Conservation (phyloP, 2,113 vertebrate genomes). For the Porphyrio hochstetteri region DNA sequence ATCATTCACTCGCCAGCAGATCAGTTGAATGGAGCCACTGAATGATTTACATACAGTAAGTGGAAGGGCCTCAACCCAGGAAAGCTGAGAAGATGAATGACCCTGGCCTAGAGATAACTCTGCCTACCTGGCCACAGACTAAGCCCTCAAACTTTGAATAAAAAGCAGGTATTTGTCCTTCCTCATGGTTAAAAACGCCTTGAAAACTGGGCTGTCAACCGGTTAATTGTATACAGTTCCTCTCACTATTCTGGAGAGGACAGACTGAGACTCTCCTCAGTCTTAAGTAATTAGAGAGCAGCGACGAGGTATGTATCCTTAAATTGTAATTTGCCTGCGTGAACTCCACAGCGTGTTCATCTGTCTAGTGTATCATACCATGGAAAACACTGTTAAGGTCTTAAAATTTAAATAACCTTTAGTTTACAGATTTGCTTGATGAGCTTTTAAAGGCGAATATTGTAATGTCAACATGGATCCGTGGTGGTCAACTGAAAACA, state of each 20-base stretch:
- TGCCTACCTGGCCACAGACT: background rate
- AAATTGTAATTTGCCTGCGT: background rate
- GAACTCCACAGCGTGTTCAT: background rate
- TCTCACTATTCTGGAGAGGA: background rate
- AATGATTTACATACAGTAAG: slow-evolving; percentile 41
- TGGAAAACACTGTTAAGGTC: background rate
- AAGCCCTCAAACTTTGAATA: background rate
- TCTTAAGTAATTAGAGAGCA: background rate
- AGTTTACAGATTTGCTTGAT: background rate
- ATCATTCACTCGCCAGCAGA: slow-evolving; percentile 38
- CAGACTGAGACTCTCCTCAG: background rate
- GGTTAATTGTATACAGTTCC: background rate
- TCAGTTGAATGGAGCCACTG: background rate
- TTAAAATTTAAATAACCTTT: background rate
- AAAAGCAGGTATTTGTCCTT: background rate
- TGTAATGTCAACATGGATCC: background rate
- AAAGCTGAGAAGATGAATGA: background rate
- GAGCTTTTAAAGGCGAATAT: background rate
- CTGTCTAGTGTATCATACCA: background rate
- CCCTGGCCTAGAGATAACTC: background rate
- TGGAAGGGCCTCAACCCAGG: background rate
- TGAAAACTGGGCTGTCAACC: background rate
- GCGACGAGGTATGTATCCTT: background rate
- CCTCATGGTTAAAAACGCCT: background rate
- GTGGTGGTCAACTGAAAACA: background rate